A percentile compares a stretch with the other conserved stretches of the same genome.
These are phyloP conservation scores for Phania funesta DNA, from an alignment of 2,888 invertebrate species.

Conservation along the genomic window DNA sequence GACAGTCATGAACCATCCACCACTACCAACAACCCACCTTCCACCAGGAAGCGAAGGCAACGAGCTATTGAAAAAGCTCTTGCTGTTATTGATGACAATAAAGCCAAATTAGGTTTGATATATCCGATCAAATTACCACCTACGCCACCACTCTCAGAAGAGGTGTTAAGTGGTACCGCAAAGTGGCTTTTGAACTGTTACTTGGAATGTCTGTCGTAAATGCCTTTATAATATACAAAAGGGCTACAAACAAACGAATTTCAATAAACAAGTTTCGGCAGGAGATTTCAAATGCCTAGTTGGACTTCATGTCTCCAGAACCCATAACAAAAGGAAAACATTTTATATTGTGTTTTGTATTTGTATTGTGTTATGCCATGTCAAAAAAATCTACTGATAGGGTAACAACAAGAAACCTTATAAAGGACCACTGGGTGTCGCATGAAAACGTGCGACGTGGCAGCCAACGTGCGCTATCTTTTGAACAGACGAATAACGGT, in stretches of 20 bases:
- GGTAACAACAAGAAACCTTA: conserved; percentile 23
- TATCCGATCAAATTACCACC: conserved; percentile 73
- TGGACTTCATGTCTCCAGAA: conserved; percentile 6
- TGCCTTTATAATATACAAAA: conserved; percentile 53
- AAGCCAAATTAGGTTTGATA: conserved; percentile 73
- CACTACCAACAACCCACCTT: conserved; percentile 50
- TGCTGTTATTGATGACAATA: conserved; percentile 71
- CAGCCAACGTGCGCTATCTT: too few species aligned
- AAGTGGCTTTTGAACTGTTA: conserved; percentile 41
- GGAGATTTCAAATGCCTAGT: conserved; percentile 1
- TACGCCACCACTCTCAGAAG: conserved; percentile 71
- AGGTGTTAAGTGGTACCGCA: conserved; percentile 51
- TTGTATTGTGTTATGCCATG: not conserved
- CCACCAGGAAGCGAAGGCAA: conserved; percentile 51
- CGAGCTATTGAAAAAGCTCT: conserved; percentile 68
- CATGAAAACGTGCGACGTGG: too few species aligned
- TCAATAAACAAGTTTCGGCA: conserved; percentile 13
- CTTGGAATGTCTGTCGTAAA: conserved; percentile 33
- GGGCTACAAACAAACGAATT: conserved; percentile 63
- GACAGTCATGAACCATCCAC: conserved; percentile 54
- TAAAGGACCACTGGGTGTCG: conserved; percentile 34
- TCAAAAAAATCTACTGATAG: conserved; percentile 27
- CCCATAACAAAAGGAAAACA: conserved; percentile 22
- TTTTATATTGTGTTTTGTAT: conserved; percentile 17
- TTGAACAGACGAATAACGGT: too few species aligned